Evolutionary conservation across 2,113 vertebrate species (phyloP).

Genomic region (Petrocephalus microphthalmus): DNA sequence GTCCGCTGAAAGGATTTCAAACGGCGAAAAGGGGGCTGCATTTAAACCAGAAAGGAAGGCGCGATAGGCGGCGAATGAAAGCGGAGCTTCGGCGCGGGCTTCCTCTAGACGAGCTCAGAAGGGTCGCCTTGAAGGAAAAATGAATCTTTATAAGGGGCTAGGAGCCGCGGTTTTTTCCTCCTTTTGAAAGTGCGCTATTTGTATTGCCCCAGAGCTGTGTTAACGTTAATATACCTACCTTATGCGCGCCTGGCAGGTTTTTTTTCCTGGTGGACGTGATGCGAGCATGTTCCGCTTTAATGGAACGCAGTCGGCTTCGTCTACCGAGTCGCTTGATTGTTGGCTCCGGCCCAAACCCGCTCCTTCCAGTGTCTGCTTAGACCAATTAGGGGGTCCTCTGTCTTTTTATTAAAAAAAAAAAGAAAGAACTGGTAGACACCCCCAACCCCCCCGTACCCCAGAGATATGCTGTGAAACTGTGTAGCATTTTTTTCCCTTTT

Average conservation of each 20-base stretch:
- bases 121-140: constrained; percentile 17
- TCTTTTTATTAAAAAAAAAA: neutral
- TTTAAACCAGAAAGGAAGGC: neutral
- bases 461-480: neutral
- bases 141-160: constrained; percentile 16
- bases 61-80: neutral
- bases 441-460: neutral
- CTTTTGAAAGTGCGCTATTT: neutral
- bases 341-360: neutral
- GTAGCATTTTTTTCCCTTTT: neutral
- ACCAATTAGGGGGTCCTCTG: neutral
- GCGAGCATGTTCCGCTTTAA: neutral
- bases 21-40: neutral
- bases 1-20: neutral
- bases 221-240: neutral
- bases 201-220: constrained; percentile 9
- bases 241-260: neutral
- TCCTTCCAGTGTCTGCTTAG: neutral
- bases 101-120: neutral
- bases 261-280: constrained; percentile 17
- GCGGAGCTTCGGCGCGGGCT: neutral
- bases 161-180: neutral
- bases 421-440: neutral
- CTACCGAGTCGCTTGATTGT: neutral
- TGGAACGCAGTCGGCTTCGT: constrained; percentile 7